Evolutionary conservation across 2,797 vertebrate species (phyloP), one percentile per base, ranked within the genome.

Genomic region (Dendrocincla tyrannina): DNA sequence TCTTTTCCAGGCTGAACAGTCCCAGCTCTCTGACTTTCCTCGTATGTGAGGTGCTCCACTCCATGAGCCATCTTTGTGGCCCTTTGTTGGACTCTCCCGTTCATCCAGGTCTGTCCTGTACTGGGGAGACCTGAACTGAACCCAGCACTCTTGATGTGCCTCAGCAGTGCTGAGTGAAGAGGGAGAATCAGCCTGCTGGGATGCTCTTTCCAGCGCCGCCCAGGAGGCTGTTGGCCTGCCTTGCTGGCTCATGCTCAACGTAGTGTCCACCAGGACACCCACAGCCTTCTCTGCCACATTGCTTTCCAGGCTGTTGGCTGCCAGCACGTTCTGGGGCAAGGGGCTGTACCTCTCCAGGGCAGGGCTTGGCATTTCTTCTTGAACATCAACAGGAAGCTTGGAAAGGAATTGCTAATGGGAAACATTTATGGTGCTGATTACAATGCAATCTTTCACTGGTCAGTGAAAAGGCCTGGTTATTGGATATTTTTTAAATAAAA

Each of bases 151-250:
- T 46, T 68, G 33, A 7, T 27, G 18, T 27, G 56, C 37, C 49
- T 72, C 37, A 12, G 1, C 25, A 68, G n/a, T 35, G 66, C 59
- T 62, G 24, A 39, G 32, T 2, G 16, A 37, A 83, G 19, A 25
- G 35, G 16, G 4, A 70, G 13, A 44, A 23, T 74, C 5, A 24
- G 4, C 17, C 72, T 85, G 47, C n/a, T 74, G 56, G 5, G 19
- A 0, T 14, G 18, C 13, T 50, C 11, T 66, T 52, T n/a, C 55
- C 42, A 20, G 0, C 5, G 49, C 66, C 72, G 33, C 41, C 19
- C 37, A 25, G 53, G 25, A 59, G 33, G 32, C 69, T 80, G 56
- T 63, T 85, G 47, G 37, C 25, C 30, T 32, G 17, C 3, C 1
- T 42, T 74, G 63, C 44, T 64, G 44, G 24, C 35, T 88, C 15